phyloP scores from a whole-genome alignment of 2,113 vertebrate genomes.

The Mastomys coucha region DNA sequence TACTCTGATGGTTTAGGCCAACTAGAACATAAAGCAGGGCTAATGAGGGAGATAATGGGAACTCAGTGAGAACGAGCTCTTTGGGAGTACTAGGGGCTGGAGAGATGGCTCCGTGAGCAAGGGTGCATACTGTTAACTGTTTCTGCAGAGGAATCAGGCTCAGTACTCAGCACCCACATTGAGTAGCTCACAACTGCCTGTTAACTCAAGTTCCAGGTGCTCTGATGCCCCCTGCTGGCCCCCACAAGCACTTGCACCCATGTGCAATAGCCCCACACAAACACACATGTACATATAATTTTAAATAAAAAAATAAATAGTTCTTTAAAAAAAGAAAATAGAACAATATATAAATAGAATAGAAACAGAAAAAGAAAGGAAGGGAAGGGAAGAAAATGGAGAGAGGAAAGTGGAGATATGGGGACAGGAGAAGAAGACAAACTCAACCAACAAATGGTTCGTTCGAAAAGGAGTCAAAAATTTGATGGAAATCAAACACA shows the following conservation, averaged over 20 bases:
- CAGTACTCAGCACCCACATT: neutral
- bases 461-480: neutral
- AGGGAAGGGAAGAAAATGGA: neutral
- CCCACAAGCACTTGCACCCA: neutral
- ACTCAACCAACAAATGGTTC: rapidly evolving
- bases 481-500: slow-evolving; percentile 34
- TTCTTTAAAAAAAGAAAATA: neutral
- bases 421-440: neutral
- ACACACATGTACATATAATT: neutral
- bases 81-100: neutral
- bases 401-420: rapidly evolving
- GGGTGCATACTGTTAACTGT: neutral
- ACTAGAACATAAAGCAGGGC: neutral
- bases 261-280: neutral
- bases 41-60: neutral
- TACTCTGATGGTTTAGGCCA: neutral
- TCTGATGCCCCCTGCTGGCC: neutral
- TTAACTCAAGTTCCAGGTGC: neutral
- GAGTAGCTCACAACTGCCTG: neutral
- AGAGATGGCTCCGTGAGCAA: neutral
- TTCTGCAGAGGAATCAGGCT: neutral
- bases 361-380: neutral
- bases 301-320: neutral
- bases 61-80: neutral
- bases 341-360: neutral